Conservation (phyloP, 2,888 invertebrate species). For the Pilophorus perplexus region DNA sequence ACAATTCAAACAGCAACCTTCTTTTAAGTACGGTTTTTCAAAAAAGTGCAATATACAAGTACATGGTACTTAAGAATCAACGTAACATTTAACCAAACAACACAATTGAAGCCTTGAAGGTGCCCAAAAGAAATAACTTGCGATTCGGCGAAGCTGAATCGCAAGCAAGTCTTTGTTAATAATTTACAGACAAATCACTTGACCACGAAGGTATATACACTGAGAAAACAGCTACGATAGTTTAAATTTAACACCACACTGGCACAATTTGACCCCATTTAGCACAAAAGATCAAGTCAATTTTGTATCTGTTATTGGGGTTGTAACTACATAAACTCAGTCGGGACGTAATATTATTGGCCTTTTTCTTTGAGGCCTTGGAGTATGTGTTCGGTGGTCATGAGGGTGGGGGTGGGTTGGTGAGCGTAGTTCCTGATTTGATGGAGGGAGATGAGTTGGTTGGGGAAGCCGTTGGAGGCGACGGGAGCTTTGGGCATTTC, state of each 20-base stretch:
- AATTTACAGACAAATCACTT: constrained; percentile 34
- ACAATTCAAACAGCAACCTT: constrained; percentile 40
- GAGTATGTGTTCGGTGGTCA: constrained; percentile 50
- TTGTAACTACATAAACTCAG: constrained; percentile 26
- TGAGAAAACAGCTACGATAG: neutral
- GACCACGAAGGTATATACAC: constrained; percentile 19
- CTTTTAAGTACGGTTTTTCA: constrained; percentile 42
- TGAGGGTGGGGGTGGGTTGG: constrained; percentile 67
- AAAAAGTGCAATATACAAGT: constrained; percentile 45
- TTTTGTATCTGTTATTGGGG: neutral
- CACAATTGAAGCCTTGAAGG: constrained; percentile 17
- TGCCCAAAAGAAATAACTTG: constrained; percentile 12
- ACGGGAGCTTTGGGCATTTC: constrained; percentile 56
- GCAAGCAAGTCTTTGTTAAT: constrained; percentile 24
- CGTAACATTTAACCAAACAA: constrained; percentile 27
- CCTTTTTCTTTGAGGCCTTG: constrained; percentile 50
- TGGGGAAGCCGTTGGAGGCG: constrained; percentile 73
- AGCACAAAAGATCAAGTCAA: neutral
- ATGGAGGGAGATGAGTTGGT: constrained; percentile 90
- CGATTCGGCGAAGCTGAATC: neutral
- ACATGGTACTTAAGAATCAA: constrained; percentile 41
- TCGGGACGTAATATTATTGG: constrained; percentile 46
- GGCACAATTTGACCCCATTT: neutral
- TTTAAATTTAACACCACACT: constrained; percentile 12
- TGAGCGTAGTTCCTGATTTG: constrained; percentile 95